Base-by-base conservation (phyloP, 2,797 vertebrate genomes). In the Manis pentadactyla region DNA sequence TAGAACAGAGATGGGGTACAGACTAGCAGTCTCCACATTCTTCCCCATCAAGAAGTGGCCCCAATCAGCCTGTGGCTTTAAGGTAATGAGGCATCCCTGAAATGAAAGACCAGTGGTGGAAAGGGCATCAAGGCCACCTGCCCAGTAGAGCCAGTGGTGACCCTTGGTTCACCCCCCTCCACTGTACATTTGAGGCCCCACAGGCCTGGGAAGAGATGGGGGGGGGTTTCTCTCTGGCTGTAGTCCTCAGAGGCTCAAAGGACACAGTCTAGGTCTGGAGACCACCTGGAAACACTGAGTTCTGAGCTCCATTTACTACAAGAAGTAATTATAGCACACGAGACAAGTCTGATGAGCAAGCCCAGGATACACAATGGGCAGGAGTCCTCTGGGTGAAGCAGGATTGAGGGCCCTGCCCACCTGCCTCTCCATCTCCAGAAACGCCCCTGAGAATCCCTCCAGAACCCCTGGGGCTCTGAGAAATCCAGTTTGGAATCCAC, bases 151-250 rank as follows among this genome's bases (percentile, higher is more conserved):
- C 69, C 23, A 5, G 61, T 4, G 13, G 66, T 51, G 25, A 55
- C 68, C 29, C 19, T 25, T 9, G 1, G 49, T 42, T 75, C 18
- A 0, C 49, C 42, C 14, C 34, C 12, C 18, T 46, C 21, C 71
- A 5, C 37, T 18, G 5, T 15, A 15, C 25, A 27, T 21, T 17
- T 1, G 0, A 78, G 34, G 29, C 15, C 29, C 23, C 0, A 0
- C 42, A 61, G 49, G 39, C 71, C 39, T 66, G 25, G 34, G 61
- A 68, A 75, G 42, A 75, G 3, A 18, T 27, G 21, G 42, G 53
- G 51, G 15, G 11, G 53, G 51, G 15, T 7, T 1, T 23, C 31
- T 42, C 1, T 55, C 73, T 89, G 27, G 37, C 71, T 66, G 31
- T 59, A 21, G 29, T 49, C 39, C 29, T 53, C 73, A 71, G 18